These are phyloP conservation scores for Ctena decussata DNA, from an alignment of 2,888 invertebrate species.

Conservation along the genomic window DNA sequence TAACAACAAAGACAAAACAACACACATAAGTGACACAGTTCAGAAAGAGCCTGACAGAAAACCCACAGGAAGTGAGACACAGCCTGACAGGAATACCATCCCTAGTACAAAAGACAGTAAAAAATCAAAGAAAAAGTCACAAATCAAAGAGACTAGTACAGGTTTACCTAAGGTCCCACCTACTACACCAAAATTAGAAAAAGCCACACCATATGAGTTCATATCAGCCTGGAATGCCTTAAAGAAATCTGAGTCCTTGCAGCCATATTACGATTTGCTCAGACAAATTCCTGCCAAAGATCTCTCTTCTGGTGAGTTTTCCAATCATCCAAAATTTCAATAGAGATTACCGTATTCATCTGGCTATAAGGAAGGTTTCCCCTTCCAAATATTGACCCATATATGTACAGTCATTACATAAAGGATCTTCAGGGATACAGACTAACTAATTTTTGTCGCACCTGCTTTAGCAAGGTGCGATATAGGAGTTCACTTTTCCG, in stretches of 20 bases:
- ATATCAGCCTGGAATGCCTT: constrained; percentile 85
- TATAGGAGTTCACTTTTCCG: too few species aligned
- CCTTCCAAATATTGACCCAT: too few species aligned
- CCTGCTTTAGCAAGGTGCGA: too few species aligned
- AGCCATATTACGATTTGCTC: constrained; percentile 82
- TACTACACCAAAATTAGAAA: constrained; percentile 72
- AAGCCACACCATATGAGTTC: constrained; percentile 85
- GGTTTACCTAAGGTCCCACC: constrained; percentile 72
- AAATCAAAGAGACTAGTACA: constrained; percentile 67
- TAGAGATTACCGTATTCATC: too few species aligned
- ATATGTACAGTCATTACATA: too few species aligned
- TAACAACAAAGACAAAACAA: not conserved
- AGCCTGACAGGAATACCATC: constrained; percentile 19
- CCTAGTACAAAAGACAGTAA: constrained; percentile 36
- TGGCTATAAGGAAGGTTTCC: too few species aligned
- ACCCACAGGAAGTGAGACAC: constrained; percentile 11
- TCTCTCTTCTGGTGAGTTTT: constrained; percentile 80
- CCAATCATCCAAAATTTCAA: too few species aligned
- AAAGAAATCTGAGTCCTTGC: constrained; percentile 74
- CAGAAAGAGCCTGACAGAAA: constrained; percentile 38
- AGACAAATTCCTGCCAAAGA: constrained; percentile 81
- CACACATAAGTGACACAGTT: not conserved
- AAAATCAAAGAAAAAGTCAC: constrained; percentile 46
- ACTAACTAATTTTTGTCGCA: too few species aligned
- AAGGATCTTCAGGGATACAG: too few species aligned